Base-by-base conservation (phyloP, 2,888 invertebrate species). In the Orchesellides sinensis region DNA sequence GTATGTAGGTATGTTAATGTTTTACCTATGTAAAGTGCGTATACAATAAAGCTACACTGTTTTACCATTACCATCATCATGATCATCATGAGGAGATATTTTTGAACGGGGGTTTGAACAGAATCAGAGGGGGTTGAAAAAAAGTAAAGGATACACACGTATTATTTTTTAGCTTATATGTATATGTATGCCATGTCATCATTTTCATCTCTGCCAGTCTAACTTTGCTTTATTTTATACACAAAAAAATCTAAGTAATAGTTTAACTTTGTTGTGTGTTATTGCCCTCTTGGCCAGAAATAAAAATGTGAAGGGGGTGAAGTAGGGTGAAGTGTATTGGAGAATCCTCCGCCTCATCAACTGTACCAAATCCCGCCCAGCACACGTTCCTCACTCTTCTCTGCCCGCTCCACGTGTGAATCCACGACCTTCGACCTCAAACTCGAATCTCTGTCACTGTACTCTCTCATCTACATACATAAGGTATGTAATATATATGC, bases 341-440 rank as follows among this genome's bases (percentile, higher is more conserved):
- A 78, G 82, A 78, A 82, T 82, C 74, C 82, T 75, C 82, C 73
- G 73, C 73, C 73, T 74, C 73, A 63, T 74, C 73, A 63, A 61
- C 82, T 69, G 74, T 68, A 72, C n/a, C 63, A 74, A 23, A 80
- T 80, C 84, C 78, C 84, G 84, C 84, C 84, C 83, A 70, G 79
- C 75, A 84, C 84, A 84, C 83, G 83, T 85, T 83, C 77, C 78
- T 63, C 59, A 63, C 52, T 66, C 78, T 61, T 84, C 80, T 85
- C 80, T 85, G 85, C 86, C 82, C 56, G 84, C 84, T 86, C 84
- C 86, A 86, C 86, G 86, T 86, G 86, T 84, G 73, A 83, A 85
- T 84, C 77, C 83, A 84, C 84, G 86, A 86, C 86, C 86, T 86
- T 86, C 86, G 86, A 86, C 86, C 86, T 83, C 83, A 84, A 85